Evolutionary conservation across 2,113 vertebrate species (phyloP), one percentile per base, ranked within the genome.

Genomic region (Octodon degus): DNA sequence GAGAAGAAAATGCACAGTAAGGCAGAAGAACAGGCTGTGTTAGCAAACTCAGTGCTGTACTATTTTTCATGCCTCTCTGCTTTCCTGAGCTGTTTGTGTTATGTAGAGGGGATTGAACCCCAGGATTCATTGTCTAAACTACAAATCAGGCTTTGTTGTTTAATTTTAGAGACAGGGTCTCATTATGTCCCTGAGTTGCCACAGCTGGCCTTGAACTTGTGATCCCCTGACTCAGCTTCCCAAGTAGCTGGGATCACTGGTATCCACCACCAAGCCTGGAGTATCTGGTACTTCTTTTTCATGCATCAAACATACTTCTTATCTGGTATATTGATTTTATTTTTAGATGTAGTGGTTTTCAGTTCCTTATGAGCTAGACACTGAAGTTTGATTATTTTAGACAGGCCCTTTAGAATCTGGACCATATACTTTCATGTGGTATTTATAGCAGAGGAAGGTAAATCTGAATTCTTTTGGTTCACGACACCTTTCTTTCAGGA

Each of bases 321-420:
- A 53, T 50, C 24, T 89, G 80, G 27, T 43, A 37, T 79, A 68
- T 70, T 77, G 30, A 32, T 68, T 72, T 96, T 92, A 76, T 88
- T 94, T 92, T 96, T 92, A 93, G 68, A 55, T 72, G 10, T 34
- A 60, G 37, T 81, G 34, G 50, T 27, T 96, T 95, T 74, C 19
- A 24, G 63, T 90, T 89, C 11, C 63, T 89, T 89, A 34, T 96
- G 63, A 96, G 13, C n/a, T 76, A 76, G 53, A n/a, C 4, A 40
- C 6, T 62, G 77, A 32, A 80, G 9, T 90, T 32, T n/a, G 82
- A 2, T 91, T 86, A 67, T 81, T 92, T 84, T 87, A 32, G 10
- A 62, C 10, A 79, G 86, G 43, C 40, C 47, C 25, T 32, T 93
- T 94, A 91, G 86, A 91, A 79, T 89, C 79, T 79, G 25, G 63